Evolutionary conservation across 2,888 invertebrate genomes (phyloP), one percentile per base, ranked within the genome.

Genomic region (Mallateleia sp.): DNA sequence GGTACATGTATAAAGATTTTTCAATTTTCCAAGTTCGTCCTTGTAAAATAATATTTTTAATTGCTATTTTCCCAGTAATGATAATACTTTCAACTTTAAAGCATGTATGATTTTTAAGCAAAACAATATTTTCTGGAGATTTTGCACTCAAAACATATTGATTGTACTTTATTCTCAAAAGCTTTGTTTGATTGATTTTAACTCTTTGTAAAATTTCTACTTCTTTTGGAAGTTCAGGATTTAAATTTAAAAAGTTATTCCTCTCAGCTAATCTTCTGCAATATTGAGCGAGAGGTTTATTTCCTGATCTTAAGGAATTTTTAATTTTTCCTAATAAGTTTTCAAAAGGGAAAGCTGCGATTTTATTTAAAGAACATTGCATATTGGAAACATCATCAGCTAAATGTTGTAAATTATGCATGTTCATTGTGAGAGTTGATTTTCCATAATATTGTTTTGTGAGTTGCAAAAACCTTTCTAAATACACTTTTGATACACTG

Each of bases 361-460:
- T 69, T 52, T 38, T 6, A 52, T 42, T 62, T 20, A 79, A 78
- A 32, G 67, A 38, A 50, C 67, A 78, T 11, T 67, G 24, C 15
- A 28, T 34, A 20, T 58, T 47, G 32, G 14, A 25, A 15, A 80
- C 80, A 20, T 80, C 80, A 45, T 80, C 71, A 32, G 71, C 24
- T 64, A 80, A 64, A 71, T 80, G 80, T 9, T 2, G 11, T n/a
- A 80, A 1, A 50, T 80, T 80, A 24, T 80, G 71, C 47, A 80
- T 42, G 11, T 80, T 80, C 15, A 71, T 52, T 7, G 24, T 50
- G 0, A 60, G n/a, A 15, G 50, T 14, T 15, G 38, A 34, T 80
- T 62, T 80, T 0, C 80, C 71, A 71, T 80, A 80, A 32, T 38
- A 45, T 8, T 54, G n/a, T 45, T 62, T 58, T 4, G 18, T n/a